Evolutionary conservation across 2,888 invertebrate species (phyloP).

Genomic region (Nomada ferruginata): DNA sequence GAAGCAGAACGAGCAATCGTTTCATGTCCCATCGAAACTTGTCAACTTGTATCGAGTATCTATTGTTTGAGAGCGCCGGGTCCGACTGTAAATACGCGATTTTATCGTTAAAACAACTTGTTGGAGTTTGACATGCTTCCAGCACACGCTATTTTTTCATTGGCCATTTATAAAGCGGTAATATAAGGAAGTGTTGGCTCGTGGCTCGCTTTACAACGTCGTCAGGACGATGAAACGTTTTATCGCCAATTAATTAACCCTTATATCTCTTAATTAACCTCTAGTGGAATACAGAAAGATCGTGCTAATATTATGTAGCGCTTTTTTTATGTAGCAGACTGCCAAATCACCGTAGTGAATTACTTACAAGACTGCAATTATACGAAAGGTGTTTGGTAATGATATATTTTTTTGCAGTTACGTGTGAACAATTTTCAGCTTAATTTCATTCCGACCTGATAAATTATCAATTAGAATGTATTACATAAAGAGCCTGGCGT

Average conservation of each 20-base stretch:
- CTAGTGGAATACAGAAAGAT: neutral
- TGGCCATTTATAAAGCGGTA: neutral
- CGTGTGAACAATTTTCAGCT: slow-evolving; percentile 32
- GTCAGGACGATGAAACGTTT: neutral
- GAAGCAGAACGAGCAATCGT: slow-evolving; percentile 44
- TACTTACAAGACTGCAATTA: slow-evolving; percentile 29
- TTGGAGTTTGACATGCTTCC: neutral
- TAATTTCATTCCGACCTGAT: slow-evolving; percentile 18
- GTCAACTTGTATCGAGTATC: slow-evolving; percentile 34
- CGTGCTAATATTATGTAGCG: slow-evolving; percentile 7
- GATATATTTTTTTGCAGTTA: no score
- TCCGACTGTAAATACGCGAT: slow-evolving; percentile 15
- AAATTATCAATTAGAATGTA: slow-evolving; percentile 41
- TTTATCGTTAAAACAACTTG: neutral
- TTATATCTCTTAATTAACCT: neutral
- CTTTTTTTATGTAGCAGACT: neutral
- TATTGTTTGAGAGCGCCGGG: slow-evolving; percentile 4
- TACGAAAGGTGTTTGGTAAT: slow-evolving; percentile 30
- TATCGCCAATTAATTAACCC: slow-evolving; percentile 6
- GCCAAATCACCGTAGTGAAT: neutral
- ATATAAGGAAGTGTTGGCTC: neutral
- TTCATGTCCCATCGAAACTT: slow-evolving; percentile 55
- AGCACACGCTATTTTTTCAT: neutral
- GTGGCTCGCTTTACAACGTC: neutral
- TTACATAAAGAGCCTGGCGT: slow-evolving; percentile 27